Evolutionary conservation across 2,888 invertebrate species (phyloP).

Genomic region (Sarcophaga caerulescens): DNA sequence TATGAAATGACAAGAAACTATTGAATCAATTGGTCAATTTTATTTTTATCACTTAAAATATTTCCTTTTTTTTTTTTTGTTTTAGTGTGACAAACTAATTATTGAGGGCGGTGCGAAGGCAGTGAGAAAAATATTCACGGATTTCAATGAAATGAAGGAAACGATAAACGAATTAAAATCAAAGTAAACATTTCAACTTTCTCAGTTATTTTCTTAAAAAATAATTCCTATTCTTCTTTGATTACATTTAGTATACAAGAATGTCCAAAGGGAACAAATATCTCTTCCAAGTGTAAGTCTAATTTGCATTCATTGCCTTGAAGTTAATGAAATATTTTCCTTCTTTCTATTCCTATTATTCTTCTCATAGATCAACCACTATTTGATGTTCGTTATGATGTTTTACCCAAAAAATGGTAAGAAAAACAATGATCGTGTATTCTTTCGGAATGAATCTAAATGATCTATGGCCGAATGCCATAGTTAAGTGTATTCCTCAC

Average conservation of each 20-base stretch:
- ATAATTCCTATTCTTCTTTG: neutral
- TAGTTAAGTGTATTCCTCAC: no score
- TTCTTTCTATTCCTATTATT: neutral
- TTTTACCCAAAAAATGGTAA: neutral
- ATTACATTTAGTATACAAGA: neutral
- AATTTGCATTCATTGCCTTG: neutral
- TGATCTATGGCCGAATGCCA: no score
- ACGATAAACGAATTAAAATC: neutral
- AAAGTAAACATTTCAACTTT: neutral
- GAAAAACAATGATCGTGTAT: neutral
- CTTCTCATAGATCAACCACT: neutral
- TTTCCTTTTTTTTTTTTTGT: no score
- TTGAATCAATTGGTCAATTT: no score
- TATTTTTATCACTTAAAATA: no score
- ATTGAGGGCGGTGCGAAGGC: no score
- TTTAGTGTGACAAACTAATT: no score
- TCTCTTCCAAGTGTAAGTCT: neutral
- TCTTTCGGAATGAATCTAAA: no score
- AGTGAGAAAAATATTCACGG: no score
- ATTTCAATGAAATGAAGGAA: no score
- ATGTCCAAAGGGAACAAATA: neutral
- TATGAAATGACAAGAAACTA: no score
- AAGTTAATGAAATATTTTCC: no score
- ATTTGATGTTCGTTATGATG: neutral
- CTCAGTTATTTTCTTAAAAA: neutral